phyloP scores from a whole-genome alignment of 2,888 invertebrate genomes.

The Crematogaster levior region DNA sequence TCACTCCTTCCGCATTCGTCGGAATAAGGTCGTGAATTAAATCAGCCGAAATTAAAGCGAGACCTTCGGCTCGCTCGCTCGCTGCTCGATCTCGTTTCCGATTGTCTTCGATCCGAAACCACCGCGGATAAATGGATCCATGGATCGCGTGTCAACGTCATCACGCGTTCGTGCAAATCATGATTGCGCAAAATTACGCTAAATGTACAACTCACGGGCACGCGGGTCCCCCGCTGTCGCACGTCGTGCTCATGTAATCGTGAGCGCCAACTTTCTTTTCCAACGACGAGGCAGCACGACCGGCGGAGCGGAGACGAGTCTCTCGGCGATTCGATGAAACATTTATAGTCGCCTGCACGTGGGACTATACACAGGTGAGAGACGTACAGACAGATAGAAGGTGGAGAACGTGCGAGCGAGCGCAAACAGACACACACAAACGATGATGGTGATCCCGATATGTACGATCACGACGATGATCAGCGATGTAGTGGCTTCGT shows the following conservation, averaged over 20 bases:
- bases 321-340: conserved; percentile 82
- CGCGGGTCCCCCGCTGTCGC: conserved; percentile 68
- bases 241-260: conserved; percentile 81
- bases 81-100: no score
- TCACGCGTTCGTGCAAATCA: background rate
- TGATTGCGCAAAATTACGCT: conserved; percentile 26
- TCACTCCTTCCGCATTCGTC: background rate
- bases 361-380: conserved; percentile 41
- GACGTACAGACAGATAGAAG: no score
- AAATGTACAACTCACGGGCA: conserved; percentile 68
- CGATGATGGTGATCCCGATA: background rate
- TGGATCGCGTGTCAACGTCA: background rate
- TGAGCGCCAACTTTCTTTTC: conserved; percentile 84
- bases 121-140: background rate
- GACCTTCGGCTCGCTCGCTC: background rate
- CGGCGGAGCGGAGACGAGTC: conserved; percentile 79
- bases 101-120: background rate
- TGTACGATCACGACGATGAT: conserved; percentile 14
- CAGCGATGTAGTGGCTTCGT: background rate
- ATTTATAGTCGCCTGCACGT: conserved; percentile 78
- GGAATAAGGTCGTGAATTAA: background rate
- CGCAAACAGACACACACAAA: background rate
- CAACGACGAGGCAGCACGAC: conserved; percentile 77
- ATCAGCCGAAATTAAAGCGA: background rate
- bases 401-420: background rate